Conservation (phyloP, 2,113 vertebrate species). For the Oceanites oceanicus region DNA sequence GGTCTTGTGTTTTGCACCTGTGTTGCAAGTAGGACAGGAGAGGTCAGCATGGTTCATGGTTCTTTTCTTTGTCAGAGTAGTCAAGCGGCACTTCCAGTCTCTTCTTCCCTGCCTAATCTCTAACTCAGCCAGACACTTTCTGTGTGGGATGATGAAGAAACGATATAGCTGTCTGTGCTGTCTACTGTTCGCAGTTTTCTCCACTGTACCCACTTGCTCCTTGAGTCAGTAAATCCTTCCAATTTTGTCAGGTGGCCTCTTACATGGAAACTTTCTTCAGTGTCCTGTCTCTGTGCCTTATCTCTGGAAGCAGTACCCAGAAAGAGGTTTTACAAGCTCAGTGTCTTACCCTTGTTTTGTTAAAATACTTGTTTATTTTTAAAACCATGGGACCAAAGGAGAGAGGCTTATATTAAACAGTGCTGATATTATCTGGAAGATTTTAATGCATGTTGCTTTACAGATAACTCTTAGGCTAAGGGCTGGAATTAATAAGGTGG, state of each 20-base stretch:
- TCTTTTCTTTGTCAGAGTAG: background rate
- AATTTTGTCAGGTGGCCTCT: conserved; percentile 15
- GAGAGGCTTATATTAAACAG: conserved; percentile 9
- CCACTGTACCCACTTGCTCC: background rate
- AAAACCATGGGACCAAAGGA: background rate
- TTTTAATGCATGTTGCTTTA: conserved; percentile 36
- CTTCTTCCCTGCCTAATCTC: background rate
- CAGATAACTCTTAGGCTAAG: background rate
- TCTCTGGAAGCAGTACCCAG: conserved; percentile 26
- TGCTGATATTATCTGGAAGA: conserved; percentile 39
- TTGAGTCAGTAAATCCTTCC: conserved; percentile 26
- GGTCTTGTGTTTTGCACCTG: background rate
- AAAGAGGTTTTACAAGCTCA: conserved; percentile 51
- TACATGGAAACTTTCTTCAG: background rate
- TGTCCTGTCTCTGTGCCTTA: background rate
- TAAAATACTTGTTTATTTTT: conserved; percentile 55
- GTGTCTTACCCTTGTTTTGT: conserved; percentile 24
- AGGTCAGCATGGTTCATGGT: background rate
- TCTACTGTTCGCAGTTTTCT: background rate
- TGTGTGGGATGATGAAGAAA: background rate
- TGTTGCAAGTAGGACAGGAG: background rate
- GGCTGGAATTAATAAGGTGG: conserved; percentile 8
- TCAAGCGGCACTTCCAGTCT: background rate
- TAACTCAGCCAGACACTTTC: background rate
- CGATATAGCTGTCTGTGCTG: background rate